Evolutionary conservation across 1,140 invertebrate species (phyloP), one percentile per base, ranked within the genome.

Genomic region (Scaptomyza graminum): DNA sequence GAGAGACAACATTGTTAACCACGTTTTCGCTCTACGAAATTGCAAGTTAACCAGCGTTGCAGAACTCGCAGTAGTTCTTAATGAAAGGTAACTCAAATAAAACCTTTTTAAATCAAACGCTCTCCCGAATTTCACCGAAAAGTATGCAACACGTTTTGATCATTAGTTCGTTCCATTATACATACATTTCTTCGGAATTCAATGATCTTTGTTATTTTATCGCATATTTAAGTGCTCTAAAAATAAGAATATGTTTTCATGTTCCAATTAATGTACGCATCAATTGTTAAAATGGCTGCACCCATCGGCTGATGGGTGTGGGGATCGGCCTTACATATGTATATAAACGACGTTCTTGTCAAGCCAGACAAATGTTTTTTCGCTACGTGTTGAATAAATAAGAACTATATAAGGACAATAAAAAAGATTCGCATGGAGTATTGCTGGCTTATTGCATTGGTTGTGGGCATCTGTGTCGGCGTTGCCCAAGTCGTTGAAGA

Each of bases 381-480:
- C 9, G 13, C 39, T 47, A 12, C 25, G 37, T 44, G 25, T 28
- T 6, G 12, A 63, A 51, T 43, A 11, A 5, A 11, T 5, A 37
- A 13, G 12, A 51, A 37, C 4, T 34, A 13, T n/a, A n/a, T 4
- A 28, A 12, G 0, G 46, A 7, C 28, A 54, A 5, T 41, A 5
- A 41, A 12, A 4, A 5, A 13, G 13, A 34, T 3, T 49, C 62
- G 22, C 39, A 71, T 71, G 68, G 62, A 71, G 9, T 39, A 65
- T 15, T 18, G 15, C 5, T 44, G 37, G 13, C 15, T 57, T 43
- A 31, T 72, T 59, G 74, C 66, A 46, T 64, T 82, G 75, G 63
- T 82, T 47, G 44, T 83, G 47, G 79, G 60, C 83, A 76, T 73
- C 50, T 70, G 62, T 63, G 16, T 63, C 66, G 64, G 66, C 28